Evolutionary conservation across 2,797 vertebrate genomes (phyloP), one percentile per base, ranked within the genome.

Genomic region (Salarias fasciatus): DNA sequence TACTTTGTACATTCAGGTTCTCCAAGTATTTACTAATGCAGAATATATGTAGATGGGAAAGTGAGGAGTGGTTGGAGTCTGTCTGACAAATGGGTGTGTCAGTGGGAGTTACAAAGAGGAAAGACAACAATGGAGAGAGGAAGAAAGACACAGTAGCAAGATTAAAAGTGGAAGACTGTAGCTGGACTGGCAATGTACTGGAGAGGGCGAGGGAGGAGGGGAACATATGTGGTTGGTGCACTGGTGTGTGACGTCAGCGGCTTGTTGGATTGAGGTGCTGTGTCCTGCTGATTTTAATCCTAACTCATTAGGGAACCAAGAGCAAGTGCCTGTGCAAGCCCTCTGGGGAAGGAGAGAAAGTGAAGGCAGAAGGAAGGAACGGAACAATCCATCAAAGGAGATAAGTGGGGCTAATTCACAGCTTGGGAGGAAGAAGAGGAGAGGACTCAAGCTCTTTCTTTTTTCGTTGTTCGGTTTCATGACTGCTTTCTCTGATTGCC

Each of bases 211-310:
- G 24, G 76, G 82, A 84, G 82, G 81, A 74, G 78, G 64, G 70
- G 72, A 83, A 35, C 58, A 69, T 68, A 69, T 33, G 48, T 37
- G 53, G 85, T 88, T 86, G 87, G 86, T 82, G 59, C 77, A 52
- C 56, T 54, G 42, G 56, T 55, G 40, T 52, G 87, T 93, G 91
- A 92, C 86, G 87, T 91, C 89, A 92, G 72, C 72, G 45, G 84
- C 89, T 90, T 90, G 88, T 83, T 91, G 90, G 92, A 91, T 86
- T 92, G 88, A 91, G 85, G 77, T 85, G 81, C 84, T 75, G 81
- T 81, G 86, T 89, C 89, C 91, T 88, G 90, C 90, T 92, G 87
- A 91, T 88, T 90, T 90, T 93, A 93, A 93, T 93, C 92, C 89
- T 60, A 75, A 86, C 86, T 90, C 90, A 91, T 91, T 91, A 91